phyloP scores from a whole-genome alignment of 2,797 vertebrate species.

The Iguana delicatissima region DNA sequence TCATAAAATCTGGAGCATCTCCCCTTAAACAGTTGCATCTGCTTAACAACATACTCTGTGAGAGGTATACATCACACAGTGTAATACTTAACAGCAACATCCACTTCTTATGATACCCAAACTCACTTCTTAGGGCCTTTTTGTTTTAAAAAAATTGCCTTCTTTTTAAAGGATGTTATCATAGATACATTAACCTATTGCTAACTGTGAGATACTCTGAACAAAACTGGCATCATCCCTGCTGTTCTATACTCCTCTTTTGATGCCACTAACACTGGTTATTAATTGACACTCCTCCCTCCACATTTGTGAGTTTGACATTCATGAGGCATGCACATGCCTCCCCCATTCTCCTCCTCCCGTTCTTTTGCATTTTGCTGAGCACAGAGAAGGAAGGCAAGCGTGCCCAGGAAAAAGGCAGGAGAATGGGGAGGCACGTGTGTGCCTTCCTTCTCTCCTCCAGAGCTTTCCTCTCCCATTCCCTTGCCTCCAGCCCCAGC shows the following conservation, averaged over 20 bases:
- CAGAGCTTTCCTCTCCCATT: too few species aligned
- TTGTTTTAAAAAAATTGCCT: background rate
- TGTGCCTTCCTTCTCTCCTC: too few species aligned
- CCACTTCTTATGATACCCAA: background rate
- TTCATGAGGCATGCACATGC: too few species aligned
- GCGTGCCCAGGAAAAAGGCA: too few species aligned
- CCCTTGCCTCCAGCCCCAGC: too few species aligned
- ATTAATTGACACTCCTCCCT: background rate
- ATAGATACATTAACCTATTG: background rate
- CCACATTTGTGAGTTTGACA: too few species aligned
- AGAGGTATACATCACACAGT: background rate
- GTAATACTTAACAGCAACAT: background rate
- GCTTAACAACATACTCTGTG: background rate
- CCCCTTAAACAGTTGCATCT: background rate
- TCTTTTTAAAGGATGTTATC: slow-evolving; percentile 4
- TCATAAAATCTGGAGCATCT: background rate
- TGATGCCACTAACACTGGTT: background rate
- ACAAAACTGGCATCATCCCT: background rate
- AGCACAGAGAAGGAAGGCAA: too few species aligned
- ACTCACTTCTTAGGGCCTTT: background rate
- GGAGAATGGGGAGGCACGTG: too few species aligned
- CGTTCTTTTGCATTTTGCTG: too few species aligned
- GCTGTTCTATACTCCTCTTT: background rate
- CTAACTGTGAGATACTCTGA: background rate
- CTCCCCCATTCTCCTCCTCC: too few species aligned